Percentiles rank a stretch among this genome's conserved stretches.
Evolutionary conservation across 1,140 invertebrate genomes (phyloP).

Genomic region (Spodoptera litura): DNA sequence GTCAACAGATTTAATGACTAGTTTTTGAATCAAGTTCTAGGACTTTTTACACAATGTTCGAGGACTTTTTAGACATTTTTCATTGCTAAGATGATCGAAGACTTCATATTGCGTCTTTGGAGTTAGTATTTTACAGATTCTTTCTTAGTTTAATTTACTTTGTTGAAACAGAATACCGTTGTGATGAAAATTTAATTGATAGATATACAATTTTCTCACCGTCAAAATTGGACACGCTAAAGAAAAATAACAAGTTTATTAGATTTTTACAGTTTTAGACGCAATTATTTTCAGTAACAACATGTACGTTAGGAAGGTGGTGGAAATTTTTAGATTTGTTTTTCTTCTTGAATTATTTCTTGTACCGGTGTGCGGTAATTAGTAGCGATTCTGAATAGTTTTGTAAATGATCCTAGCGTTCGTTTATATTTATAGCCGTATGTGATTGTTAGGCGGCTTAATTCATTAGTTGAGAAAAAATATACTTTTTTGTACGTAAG

Average conservation of each 20-base stretch:
- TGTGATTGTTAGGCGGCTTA: neutral
- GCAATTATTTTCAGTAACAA: conserved; percentile 21
- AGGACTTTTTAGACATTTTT: neutral
- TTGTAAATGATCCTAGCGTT: neutral
- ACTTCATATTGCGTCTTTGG: no score
- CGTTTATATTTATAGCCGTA: no score
- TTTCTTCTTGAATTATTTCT: neutral
- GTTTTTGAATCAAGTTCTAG: conserved; percentile 22
- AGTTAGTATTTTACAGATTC: neutral
- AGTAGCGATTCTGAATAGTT: neutral
- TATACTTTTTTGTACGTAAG: neutral
- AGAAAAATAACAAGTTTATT: conserved; percentile 1
- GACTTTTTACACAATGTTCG: neutral
- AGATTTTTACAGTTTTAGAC: neutral
- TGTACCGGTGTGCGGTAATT: neutral
- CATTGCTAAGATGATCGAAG: neutral
- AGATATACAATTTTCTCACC: conserved; percentile 6
- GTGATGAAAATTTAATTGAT: conserved; percentile 7
- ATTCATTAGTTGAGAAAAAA: neutral
- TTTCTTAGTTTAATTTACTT: neutral
- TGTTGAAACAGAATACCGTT: neutral
- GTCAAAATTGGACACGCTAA: conserved; percentile 11
- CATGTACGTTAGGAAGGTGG: neutral
- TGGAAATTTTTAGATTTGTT: neutral
- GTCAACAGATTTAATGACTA: conserved; percentile 50